Evolutionary conservation across 2,888 invertebrate genomes (phyloP).

Genomic region (Dysmachus trigonus): DNA sequence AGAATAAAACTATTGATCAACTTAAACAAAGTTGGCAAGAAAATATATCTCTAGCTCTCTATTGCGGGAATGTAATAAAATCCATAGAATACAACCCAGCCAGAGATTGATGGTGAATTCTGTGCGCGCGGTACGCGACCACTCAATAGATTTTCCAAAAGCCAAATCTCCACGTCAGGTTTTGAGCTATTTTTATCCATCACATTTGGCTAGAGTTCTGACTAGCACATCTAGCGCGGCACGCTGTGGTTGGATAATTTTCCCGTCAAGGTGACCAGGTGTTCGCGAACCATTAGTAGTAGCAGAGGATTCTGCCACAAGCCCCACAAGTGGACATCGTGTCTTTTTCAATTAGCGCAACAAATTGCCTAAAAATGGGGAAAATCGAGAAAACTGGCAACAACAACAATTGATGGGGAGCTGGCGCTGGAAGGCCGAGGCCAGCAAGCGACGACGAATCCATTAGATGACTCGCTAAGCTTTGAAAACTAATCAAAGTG

Average conservation of each 20-base stretch:
- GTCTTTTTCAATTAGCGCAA: not conserved
- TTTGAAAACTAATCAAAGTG: conserved; percentile 7
- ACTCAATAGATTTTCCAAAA: not conserved
- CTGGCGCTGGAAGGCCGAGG: conserved; percentile 8
- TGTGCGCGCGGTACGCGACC: not conserved
- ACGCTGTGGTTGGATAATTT: not conserved
- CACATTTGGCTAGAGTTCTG: not conserved
- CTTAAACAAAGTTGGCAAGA: too few species aligned
- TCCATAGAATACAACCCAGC: not conserved
- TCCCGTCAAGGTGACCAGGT: conserved; percentile 19
- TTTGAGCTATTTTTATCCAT: not conserved
- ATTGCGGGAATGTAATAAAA: not conserved
- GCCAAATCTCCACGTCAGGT: not conserved
- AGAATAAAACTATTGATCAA: too few species aligned
- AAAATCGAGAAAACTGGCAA: conserved; percentile 25
- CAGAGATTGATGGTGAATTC: not conserved
- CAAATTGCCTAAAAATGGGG: not conserved
- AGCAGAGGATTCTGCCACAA: conserved; percentile 16
- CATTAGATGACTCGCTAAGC: conserved; percentile 11
- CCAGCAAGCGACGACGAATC: not conserved
- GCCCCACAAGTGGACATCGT: not conserved
- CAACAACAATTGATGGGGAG: not conserved
- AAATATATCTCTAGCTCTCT: too few species aligned
- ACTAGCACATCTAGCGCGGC: not conserved
- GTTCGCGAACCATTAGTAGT: not conserved